These are phyloP conservation scores for Aepyceros melampus DNA, from an alignment of 2,113 vertebrate species.

Conservation along the genomic window DNA sequence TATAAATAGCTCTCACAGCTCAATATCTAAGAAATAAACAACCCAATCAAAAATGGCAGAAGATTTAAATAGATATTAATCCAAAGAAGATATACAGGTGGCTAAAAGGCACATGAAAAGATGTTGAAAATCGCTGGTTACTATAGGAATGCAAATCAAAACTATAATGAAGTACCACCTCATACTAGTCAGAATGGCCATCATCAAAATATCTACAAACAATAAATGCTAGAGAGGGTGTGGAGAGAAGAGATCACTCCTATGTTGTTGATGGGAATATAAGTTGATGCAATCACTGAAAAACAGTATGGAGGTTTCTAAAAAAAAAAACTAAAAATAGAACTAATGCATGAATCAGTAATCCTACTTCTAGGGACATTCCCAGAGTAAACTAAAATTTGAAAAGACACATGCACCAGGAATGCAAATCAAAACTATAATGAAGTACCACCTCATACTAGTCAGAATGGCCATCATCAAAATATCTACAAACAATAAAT, in stretches of 20 bases:
- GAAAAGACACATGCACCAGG: background rate
- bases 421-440: too few species aligned
- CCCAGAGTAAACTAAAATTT: background rate
- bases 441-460: too few species aligned
- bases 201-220: background rate
- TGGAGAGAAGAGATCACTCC: background rate
- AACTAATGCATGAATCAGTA: background rate
- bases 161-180: background rate
- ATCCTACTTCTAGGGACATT: background rate
- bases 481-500: background rate
- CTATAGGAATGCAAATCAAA: background rate
- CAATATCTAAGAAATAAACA: background rate
- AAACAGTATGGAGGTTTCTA: background rate
- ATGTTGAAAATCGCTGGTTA: background rate
- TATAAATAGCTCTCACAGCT: background rate
- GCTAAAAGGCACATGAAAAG: background rate
- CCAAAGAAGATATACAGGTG: background rate
- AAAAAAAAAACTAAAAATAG: background rate
- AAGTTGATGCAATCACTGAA: background rate
- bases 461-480: too few species aligned
- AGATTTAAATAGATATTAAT: background rate
- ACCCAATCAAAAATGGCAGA: background rate
- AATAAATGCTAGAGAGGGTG: background rate
- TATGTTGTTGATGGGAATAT: background rate
- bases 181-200: background rate